Conservation (phyloP, 2,113 vertebrate genomes). For the Gambusia holbrooki region DNA sequence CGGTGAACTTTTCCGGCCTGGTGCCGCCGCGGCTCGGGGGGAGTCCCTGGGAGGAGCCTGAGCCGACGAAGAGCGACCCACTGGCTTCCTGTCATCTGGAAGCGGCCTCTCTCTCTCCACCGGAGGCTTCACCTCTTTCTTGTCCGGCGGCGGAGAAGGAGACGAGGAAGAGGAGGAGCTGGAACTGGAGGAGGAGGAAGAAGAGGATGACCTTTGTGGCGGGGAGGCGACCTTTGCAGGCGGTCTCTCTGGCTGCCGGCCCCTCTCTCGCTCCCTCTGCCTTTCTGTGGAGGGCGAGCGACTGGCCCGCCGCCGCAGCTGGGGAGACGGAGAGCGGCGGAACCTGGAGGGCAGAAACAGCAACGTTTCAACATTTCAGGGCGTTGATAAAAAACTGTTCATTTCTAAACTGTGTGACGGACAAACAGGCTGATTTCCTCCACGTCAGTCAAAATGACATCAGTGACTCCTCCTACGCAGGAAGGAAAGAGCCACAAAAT, state of each 20-base stretch:
- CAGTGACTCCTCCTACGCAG: too few species aligned
- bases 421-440: too few species aligned
- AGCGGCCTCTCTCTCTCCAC: slow-evolving; percentile 27
- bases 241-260: slow-evolving; percentile 28
- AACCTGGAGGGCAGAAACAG: slow-evolving; percentile 41
- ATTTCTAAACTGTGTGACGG: too few species aligned
- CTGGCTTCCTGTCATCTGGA: slow-evolving; percentile 29
- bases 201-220: slow-evolving; percentile 62
- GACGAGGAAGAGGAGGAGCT: slow-evolving; percentile 66
- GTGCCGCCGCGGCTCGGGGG: background rate
- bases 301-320: slow-evolving; percentile 55
- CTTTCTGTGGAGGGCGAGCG: slow-evolving; percentile 68
- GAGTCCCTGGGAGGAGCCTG: slow-evolving; percentile 47
- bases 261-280: slow-evolving; percentile 39
- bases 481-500: too few species aligned
- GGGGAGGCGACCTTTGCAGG: slow-evolving; percentile 43
- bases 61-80: slow-evolving; percentile 29
- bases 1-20: slow-evolving; percentile 11
- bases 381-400: background rate
- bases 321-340: slow-evolving; percentile 71
- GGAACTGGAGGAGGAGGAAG: slow-evolving; percentile 67
- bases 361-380: too few species aligned
- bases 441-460: too few species aligned
- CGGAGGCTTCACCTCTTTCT: slow-evolving; percentile 15
- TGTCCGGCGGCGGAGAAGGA: slow-evolving; percentile 51